Evolutionary conservation across 1,140 invertebrate genomes (phyloP).

Genomic region (Trachymyrmex septentrionalis): DNA sequence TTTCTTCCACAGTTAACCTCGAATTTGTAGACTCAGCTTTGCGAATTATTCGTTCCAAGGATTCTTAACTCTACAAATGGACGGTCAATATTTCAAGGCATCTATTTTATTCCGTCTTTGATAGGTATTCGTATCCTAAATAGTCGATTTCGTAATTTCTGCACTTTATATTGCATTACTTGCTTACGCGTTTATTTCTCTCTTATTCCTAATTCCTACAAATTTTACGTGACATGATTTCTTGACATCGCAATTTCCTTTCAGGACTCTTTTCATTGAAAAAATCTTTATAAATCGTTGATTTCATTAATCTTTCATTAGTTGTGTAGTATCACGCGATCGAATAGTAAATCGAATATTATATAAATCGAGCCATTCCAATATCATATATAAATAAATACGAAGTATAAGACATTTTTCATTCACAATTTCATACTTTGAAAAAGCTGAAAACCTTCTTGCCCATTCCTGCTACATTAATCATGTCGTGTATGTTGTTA

Average conservation of each 20-base stretch:
- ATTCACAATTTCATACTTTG: neutral
- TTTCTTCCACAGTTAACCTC: constrained; percentile 6
- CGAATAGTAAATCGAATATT: neutral
- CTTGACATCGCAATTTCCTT: neutral
- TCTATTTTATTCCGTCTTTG: neutral
- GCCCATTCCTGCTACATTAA: neutral
- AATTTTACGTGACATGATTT: neutral
- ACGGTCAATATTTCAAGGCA: neutral
- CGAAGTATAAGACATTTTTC: neutral
- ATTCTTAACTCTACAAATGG: neutral
- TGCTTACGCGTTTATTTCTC: neutral
- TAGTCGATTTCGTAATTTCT: neutral
- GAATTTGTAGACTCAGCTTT: neutral
- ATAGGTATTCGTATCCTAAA: neutral
- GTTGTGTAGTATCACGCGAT: neutral
- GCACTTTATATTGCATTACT: neutral
- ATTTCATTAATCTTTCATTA: neutral
- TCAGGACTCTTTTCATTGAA: neutral
- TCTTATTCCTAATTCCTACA: neutral
- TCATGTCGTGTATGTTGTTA: neutral
- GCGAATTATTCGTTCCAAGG: neutral
- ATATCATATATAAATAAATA: neutral
- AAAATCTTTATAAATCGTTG: neutral
- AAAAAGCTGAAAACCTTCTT: neutral
- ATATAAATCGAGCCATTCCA: neutral